Evolutionary conservation across 2,888 invertebrate species (phyloP).

Genomic region (Metacarcinus magister): DNA sequence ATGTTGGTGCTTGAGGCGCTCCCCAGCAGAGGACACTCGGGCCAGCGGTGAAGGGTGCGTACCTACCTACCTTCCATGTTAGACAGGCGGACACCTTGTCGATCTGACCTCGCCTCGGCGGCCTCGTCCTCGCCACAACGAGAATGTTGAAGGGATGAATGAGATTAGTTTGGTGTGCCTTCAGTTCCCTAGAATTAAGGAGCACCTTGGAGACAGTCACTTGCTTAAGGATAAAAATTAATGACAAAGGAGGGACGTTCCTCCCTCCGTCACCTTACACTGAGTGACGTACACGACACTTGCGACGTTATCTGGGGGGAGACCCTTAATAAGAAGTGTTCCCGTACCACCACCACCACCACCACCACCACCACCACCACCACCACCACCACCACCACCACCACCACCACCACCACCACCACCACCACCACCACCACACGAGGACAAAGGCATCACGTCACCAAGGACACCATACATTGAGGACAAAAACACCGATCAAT

Average conservation of each 20-base stretch:
- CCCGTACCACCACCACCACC: too few species aligned
- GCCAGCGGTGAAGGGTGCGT: neutral
- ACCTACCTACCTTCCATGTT: conserved; percentile 5
- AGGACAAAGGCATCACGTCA: too few species aligned
- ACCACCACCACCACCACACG: too few species aligned
- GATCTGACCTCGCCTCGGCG: neutral
- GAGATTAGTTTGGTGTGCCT: neutral
- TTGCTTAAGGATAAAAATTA: neutral
- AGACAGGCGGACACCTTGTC: conserved; percentile 36
- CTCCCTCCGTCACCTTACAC: neutral
- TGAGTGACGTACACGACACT: neutral
- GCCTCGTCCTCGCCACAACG: neutral
- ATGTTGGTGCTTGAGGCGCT: neutral
- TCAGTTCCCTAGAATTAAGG: neutral
- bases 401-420: too few species aligned
- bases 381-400: too few species aligned
- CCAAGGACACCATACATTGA: too few species aligned
- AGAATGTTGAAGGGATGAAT: neutral
- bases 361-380: too few species aligned
- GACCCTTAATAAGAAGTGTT: too few species aligned
- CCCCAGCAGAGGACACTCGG: conserved; percentile 17
- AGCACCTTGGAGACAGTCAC: neutral
- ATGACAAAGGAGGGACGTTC: neutral
- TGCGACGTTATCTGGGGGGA: neutral
- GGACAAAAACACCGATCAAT: too few species aligned